phyloP scores from a whole-genome alignment of 2,888 invertebrate species.

The Conistra vaccinii region DNA sequence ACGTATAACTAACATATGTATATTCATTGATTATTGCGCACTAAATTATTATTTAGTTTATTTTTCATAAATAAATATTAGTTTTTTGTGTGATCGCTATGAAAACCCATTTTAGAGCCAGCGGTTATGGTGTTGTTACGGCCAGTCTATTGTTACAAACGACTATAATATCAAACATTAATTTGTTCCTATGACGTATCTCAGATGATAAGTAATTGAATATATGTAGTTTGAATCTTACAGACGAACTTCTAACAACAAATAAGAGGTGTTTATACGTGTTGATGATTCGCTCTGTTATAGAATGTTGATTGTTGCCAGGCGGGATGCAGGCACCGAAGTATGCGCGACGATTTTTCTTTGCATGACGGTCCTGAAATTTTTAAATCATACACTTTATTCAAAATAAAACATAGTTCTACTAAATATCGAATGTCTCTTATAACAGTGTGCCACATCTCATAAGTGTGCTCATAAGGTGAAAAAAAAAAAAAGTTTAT shows the following conservation, averaged over 20 bases:
- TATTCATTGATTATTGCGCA: slow-evolving; percentile 77
- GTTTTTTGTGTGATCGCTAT: slow-evolving; percentile 61
- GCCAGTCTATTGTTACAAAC: slow-evolving; percentile 41
- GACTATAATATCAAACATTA: slow-evolving; percentile 48
- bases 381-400: slow-evolving; percentile 24
- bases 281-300: slow-evolving; percentile 61
- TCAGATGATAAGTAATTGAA: slow-evolving; percentile 71
- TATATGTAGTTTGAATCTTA: slow-evolving; percentile 73
- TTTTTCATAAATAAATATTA: slow-evolving; percentile 68
- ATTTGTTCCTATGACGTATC: slow-evolving; percentile 57
- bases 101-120: slow-evolving; percentile 66
- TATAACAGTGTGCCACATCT: slow-evolving; percentile 28
- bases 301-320: slow-evolving; percentile 72
- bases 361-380: slow-evolving; percentile 83
- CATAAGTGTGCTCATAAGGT: background rate
- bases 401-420: background rate
- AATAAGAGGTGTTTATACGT: slow-evolving; percentile 71
- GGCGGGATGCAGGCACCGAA: slow-evolving; percentile 83
- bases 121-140: slow-evolving; percentile 52
- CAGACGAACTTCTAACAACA: slow-evolving; percentile 74
- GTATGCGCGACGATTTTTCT: slow-evolving; percentile 77
- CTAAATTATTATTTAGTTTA: slow-evolving; percentile 70
- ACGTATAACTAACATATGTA: slow-evolving; percentile 69
- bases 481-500: background rate
- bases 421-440: background rate